Evolutionary conservation across 2,888 invertebrate species (phyloP).

Genomic region (Cacoxenus indagator): DNA sequence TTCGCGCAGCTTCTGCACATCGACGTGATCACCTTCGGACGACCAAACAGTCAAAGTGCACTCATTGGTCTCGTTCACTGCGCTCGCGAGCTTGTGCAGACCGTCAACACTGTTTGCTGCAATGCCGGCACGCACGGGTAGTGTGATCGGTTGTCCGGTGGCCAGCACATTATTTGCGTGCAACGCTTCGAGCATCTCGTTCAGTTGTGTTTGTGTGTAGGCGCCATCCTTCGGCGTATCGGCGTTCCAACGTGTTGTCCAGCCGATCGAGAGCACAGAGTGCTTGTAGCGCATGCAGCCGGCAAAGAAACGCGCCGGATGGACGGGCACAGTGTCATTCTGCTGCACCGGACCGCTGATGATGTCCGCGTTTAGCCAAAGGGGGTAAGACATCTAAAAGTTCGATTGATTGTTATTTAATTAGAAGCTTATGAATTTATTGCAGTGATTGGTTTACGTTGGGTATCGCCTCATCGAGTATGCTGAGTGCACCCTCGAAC

Average conservation of each 20-base stretch:
- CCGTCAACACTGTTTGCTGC: conserved; percentile 78
- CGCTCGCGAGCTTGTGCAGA: conserved; percentile 75
- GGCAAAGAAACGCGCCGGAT: conserved; percentile 75
- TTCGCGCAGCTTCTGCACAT: conserved; percentile 76
- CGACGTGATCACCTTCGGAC: conserved; percentile 77
- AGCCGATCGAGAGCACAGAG: conserved; percentile 83
- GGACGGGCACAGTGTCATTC: conserved; percentile 74
- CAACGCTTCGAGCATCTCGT: conserved; percentile 77
- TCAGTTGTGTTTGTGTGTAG: conserved; percentile 77
- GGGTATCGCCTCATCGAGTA: conserved; percentile 68
- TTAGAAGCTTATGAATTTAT: not conserved
- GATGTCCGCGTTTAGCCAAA: conserved; percentile 93
- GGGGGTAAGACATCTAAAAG: conserved; percentile 79
- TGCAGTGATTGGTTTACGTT: conserved; percentile 59
- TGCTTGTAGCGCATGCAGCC: conserved; percentile 75
- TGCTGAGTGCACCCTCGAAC: conserved; percentile 74
- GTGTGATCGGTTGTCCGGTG: conserved; percentile 81
- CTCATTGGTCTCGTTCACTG: conserved; percentile 62
- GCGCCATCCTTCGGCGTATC: conserved; percentile 72
- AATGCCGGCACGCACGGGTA: conserved; percentile 81
- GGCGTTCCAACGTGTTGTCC: conserved; percentile 81
- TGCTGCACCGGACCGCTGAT: conserved; percentile 78
- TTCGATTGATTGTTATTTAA: not conserved
- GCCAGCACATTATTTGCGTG: conserved; percentile 62
- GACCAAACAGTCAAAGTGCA: conserved; percentile 86